phyloP scores from a whole-genome alignment of 2,888 invertebrate species.

The Quadroppia sp. region DNA sequence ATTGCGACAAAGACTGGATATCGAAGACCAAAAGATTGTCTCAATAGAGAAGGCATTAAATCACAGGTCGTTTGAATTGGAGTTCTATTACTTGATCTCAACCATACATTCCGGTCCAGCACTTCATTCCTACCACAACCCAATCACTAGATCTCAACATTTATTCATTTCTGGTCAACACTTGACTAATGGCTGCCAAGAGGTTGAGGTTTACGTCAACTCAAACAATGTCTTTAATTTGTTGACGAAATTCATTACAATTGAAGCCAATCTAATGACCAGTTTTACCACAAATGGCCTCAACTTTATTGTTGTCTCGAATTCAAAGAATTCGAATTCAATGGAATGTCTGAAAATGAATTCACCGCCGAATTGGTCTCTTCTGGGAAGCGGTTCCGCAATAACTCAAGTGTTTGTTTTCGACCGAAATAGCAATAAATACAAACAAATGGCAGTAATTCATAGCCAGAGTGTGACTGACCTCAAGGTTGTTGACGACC shows the following conservation, averaged over 20 bases:
- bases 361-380: neutral
- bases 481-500: neutral
- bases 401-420: neutral
- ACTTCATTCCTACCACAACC: neutral
- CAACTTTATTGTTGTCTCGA: neutral
- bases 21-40: neutral
- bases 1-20: neutral
- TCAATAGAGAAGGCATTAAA: neutral
- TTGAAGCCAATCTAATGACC: neutral
- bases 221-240: neutral
- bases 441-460: neutral
- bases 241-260: neutral
- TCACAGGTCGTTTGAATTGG: neutral
- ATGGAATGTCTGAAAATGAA: neutral
- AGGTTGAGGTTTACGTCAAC: neutral
- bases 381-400: neutral
- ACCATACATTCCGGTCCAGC: neutral
- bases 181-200: conserved; percentile 7
- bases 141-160: neutral
- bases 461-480: neutral
- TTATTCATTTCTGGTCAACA: conserved; percentile 17
- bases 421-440: neutral
- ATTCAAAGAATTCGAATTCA: neutral
- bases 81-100: neutral
- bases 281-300: neutral